These are phyloP conservation scores for Trachelus tabidus DNA, from an alignment of 2,888 invertebrate genomes.

Conservation along the genomic window DNA sequence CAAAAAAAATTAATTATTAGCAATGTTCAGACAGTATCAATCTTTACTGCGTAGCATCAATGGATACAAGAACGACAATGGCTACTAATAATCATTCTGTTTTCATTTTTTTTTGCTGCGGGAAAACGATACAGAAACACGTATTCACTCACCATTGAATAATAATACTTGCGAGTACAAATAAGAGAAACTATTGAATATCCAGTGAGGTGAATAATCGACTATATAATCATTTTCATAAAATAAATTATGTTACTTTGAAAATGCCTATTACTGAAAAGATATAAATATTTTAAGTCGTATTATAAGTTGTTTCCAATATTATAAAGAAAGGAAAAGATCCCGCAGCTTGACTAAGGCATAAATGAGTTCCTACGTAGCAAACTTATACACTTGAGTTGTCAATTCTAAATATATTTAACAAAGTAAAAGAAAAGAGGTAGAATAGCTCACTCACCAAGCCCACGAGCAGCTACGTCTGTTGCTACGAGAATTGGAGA, in stretches of 20 bases:
- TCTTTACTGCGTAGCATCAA: background rate
- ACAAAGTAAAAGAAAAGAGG: background rate
- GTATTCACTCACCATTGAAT: background rate
- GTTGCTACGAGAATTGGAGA: slow-evolving; percentile 93
- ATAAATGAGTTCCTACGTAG: background rate
- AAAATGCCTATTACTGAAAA: background rate
- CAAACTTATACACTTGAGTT: background rate
- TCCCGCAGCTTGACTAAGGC: slow-evolving; percentile 8
- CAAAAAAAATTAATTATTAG: background rate
- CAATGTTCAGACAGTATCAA: background rate
- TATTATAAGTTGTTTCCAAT: background rate
- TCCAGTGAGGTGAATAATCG: background rate
- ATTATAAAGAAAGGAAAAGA: background rate
- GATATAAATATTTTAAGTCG: background rate
- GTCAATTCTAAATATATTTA: background rate
- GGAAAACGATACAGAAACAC: background rate
- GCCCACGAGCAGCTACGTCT: slow-evolving; percentile 92
- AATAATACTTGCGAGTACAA: background rate
- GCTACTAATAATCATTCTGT: background rate
- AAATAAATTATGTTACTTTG: background rate
- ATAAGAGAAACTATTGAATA: background rate
- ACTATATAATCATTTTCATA: background rate
- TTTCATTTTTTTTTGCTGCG: background rate
- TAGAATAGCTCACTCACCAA: slow-evolving; percentile 72
- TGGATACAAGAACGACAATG: background rate